Evolutionary conservation across 1,140 invertebrate species (phyloP).

Genomic region (Pseudomyrmex concolor): DNA sequence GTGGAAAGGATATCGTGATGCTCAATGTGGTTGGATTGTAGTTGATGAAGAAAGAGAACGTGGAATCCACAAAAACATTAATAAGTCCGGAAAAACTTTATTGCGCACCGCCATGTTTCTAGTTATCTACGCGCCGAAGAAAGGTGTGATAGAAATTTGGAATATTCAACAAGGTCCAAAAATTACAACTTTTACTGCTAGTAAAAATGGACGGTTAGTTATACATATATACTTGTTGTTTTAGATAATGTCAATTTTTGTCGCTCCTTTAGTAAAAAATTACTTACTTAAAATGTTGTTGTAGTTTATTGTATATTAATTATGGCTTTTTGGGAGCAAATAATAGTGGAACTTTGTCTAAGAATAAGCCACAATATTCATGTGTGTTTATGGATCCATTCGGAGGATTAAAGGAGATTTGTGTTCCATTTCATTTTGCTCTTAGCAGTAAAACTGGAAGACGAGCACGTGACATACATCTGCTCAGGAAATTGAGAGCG

Average conservation of each 20-base stretch:
- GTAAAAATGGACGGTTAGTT: slow-evolving; percentile 89
- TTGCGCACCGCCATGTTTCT: slow-evolving; percentile 89
- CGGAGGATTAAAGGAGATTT: slow-evolving; percentile 92
- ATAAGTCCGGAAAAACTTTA: slow-evolving; percentile 79
- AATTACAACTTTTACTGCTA: slow-evolving; percentile 95
- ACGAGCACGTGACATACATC: slow-evolving; percentile 93
- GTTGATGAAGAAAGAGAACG: slow-evolving; percentile 88
- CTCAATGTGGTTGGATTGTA: slow-evolving; percentile 96
- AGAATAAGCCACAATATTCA: slow-evolving; percentile 87
- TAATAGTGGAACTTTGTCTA: slow-evolving; percentile 79
- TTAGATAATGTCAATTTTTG: background rate
- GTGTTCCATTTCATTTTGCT: slow-evolving; percentile 95
- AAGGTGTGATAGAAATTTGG: slow-evolving; percentile 95
- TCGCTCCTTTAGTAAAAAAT: background rate
- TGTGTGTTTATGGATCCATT: slow-evolving; percentile 93
- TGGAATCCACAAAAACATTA: slow-evolving; percentile 79
- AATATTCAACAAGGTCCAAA: slow-evolving; percentile 93
- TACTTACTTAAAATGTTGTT: slow-evolving; percentile 54
- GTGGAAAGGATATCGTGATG: slow-evolving; percentile 97
- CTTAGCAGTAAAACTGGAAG: slow-evolving; percentile 95
- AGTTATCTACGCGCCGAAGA: slow-evolving; percentile 93
- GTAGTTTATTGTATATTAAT: slow-evolving; percentile 90
- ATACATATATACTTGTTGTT: slow-evolving; percentile 5
- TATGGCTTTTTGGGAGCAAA: slow-evolving; percentile 91
- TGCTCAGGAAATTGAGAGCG: slow-evolving; percentile 92